Conservation (phyloP, 2,113 vertebrate genomes). For the Rhadina sibilatrix region DNA sequence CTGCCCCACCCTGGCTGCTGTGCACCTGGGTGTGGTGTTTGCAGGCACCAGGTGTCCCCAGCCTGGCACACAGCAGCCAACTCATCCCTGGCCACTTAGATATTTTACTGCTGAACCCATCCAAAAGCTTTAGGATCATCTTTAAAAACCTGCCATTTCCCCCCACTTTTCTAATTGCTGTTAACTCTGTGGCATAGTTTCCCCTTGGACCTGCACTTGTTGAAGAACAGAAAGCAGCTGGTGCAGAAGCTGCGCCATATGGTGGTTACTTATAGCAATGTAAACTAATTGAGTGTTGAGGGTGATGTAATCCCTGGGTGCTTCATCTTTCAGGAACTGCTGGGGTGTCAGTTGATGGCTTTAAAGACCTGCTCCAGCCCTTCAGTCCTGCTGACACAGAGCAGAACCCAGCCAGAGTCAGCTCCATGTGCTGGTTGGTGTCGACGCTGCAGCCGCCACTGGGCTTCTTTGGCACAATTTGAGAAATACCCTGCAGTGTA, state of each 20-base stretch:
- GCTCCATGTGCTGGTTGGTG: not conserved
- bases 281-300: conserved; percentile 53
- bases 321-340: not conserved
- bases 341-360: not conserved
- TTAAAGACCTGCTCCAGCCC: not conserved
- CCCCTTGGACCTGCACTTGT: not conserved
- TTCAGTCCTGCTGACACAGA: not conserved
- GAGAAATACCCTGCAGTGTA: not conserved
- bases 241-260: conserved; percentile 16
- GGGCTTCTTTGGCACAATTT: not conserved
- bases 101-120: not conserved
- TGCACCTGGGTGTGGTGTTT: not conserved
- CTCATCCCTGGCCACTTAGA: not conserved
- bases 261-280: conserved; percentile 29
- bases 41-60: not conserved
- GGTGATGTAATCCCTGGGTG: not conserved
- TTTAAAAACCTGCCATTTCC: not conserved
- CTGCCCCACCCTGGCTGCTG: not conserved
- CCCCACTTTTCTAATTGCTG: not conserved
- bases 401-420: not conserved
- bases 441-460: not conserved
- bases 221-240: conserved; percentile 35
- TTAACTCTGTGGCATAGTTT: not conserved
- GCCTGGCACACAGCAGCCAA: not conserved
- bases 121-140: not conserved